Base-by-base conservation (phyloP, 2,888 invertebrate genomes). In the Agapetus fuscipes region DNA sequence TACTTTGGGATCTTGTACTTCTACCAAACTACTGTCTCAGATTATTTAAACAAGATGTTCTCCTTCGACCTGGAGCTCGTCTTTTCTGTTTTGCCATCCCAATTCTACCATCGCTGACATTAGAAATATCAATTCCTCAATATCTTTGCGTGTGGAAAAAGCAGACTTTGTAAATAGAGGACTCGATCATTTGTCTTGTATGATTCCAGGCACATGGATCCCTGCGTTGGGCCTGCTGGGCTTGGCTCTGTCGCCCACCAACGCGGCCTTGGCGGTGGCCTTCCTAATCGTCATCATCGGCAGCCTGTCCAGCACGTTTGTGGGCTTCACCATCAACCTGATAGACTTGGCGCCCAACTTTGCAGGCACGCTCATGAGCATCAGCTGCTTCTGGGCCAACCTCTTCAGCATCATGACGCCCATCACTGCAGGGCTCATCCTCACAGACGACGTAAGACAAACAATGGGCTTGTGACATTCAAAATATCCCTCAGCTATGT, bases 271-370 rank as follows among this genome's bases (percentile, higher is more conserved):
- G 1, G 76, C 78, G 0, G 73, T 80, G 32, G 56, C 58, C 0
- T 56, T 81, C 38, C 56, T 83, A 1, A 61, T 80, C 0, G 43
- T 76, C 1, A 72, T 78, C 1, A 78, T 82, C 7, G 67, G 73
- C 1, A 62, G 77, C 7, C 80, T 82, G 51, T 70, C 79, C 3
- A 71, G 75, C 0, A 61, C 72, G 9, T 74, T 73, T 45, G 68
- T 74, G 34, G 81, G 81, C 9, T 79, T 74, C 50, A 73, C 76
- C 52, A 74, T 78, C 1, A 87, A 84, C 57, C 84, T 85, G 52
- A 82, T 89, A 34, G 89, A 89, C 55, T 71, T 89, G 35, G 78
- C 87, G 1, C 86, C 86, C 0, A 85, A 83, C 55, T 86, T 78
- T 53, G 82, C 87, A 0, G 88, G 88, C 0, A 78, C 82, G 0